Conservation (phyloP, 2,113 vertebrate species). For the Alligator sinensis region DNA sequence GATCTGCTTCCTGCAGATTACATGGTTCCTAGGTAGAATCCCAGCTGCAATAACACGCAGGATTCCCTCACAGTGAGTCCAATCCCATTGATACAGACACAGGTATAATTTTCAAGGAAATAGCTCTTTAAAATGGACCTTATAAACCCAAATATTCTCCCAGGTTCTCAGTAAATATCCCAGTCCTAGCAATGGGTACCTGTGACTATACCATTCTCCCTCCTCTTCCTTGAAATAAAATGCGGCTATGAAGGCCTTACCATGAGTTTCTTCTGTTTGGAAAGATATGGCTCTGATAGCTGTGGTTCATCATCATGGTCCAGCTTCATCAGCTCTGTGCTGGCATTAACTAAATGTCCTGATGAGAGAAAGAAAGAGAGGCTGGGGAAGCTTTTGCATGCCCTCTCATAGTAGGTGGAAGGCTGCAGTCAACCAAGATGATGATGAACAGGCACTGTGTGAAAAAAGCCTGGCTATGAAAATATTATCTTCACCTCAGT, state of each 20-base stretch:
- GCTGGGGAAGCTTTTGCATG: neutral
- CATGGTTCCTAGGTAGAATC: neutral
- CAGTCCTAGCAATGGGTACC: neutral
- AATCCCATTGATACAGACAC: neutral
- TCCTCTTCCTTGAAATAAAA: neutral
- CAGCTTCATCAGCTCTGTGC: slow-evolving; percentile 94
- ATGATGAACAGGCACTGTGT: neutral
- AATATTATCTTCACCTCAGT: neutral
- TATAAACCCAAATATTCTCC: neutral
- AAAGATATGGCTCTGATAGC: slow-evolving; percentile 96
- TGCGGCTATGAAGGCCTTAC: slow-evolving; percentile 73
- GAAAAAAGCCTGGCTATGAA: neutral
- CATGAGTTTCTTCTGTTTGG: slow-evolving; percentile 99
- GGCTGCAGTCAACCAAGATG: neutral
- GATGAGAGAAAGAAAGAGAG: slow-evolving; percentile 27
- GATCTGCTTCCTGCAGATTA: neutral
- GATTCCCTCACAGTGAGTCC: neutral
- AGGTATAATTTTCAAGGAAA: neutral
- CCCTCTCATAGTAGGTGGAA: neutral
- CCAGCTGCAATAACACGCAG: neutral
- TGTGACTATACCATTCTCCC: rapidly evolving
- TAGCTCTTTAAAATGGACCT: neutral
- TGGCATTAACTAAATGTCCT: slow-evolving; percentile 96
- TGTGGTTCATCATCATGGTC: slow-evolving; percentile 96
- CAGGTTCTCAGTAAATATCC: neutral